A percentile compares a stretch with the other conserved stretches of the same genome.
Evolutionary conservation across 2,113 vertebrate genomes (phyloP).

Genomic region (Corythornis madagascariensis): DNA sequence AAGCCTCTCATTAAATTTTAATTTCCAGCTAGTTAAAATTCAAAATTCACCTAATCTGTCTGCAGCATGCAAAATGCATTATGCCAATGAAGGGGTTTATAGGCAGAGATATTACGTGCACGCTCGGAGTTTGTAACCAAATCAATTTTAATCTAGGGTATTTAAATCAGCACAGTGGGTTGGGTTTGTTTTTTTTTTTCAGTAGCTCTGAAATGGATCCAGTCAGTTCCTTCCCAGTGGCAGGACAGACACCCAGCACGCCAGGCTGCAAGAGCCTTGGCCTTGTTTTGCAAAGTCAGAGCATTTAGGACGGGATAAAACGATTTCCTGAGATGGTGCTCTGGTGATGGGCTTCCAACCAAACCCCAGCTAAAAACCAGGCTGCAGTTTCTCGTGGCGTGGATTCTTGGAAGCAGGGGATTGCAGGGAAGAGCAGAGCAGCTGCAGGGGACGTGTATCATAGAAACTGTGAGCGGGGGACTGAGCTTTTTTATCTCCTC

Average conservation of each 20-base stretch:
- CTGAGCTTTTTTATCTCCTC: background rate
- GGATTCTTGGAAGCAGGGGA: background rate
- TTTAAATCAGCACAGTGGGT: background rate
- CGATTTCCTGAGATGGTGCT: background rate
- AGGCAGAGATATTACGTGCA: conserved; percentile 7
- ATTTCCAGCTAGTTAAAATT: conserved; percentile 60
- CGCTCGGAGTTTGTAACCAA: background rate
- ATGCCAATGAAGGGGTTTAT: conserved; percentile 29
- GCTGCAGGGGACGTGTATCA: background rate
- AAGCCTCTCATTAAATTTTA: conserved; percentile 41
- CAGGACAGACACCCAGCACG: background rate
- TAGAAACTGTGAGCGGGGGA: background rate
- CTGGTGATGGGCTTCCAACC: background rate
- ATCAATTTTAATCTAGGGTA: conserved; percentile 6
- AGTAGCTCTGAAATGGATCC: background rate
- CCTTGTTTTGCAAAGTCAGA: background rate
- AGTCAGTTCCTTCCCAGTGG: background rate
- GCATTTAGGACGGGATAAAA: background rate
- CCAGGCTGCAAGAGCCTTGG: background rate
- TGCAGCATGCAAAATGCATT: conserved; percentile 45
- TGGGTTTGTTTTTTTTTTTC: background rate
- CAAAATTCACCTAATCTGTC: conserved; percentile 35
- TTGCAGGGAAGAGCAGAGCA: background rate
- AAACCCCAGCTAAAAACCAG: background rate
- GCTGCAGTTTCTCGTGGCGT: background rate